Conservation (phyloP, 2,113 vertebrate species). For the Daboia siamensis region DNA sequence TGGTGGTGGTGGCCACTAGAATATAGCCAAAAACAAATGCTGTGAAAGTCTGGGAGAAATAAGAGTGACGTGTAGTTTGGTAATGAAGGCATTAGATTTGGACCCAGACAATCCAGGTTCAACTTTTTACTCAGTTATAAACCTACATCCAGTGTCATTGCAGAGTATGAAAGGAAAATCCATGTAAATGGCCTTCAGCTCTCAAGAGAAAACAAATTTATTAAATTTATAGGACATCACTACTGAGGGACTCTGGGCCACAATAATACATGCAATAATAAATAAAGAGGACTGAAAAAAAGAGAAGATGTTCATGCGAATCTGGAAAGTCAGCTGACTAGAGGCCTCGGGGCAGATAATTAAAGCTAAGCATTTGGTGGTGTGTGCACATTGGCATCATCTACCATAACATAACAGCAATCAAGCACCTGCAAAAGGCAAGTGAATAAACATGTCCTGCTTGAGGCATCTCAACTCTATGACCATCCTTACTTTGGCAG, state of each 20-base stretch:
- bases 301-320: background rate
- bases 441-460: background rate
- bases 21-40: background rate
- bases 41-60: background rate
- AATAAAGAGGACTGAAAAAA: background rate
- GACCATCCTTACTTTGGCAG: background rate
- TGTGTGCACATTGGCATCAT: background rate
- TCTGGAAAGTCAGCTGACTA: background rate
- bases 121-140: background rate
- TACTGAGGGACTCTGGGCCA: too few species aligned
- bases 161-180: background rate
- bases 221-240: too few species aligned
- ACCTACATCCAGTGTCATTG: background rate
- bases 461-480: background rate
- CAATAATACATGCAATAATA: background rate
- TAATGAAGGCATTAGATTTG: background rate
- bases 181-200: background rate
- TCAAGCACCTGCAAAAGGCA: background rate
- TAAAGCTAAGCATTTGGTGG: background rate
- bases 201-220: background rate
- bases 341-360: background rate
- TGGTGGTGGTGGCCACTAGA: background rate
- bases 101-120: background rate
- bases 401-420: background rate
- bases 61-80: background rate